Base-by-base conservation (phyloP, 2,113 vertebrate species). In the Cyprichromis sp. region DNA sequence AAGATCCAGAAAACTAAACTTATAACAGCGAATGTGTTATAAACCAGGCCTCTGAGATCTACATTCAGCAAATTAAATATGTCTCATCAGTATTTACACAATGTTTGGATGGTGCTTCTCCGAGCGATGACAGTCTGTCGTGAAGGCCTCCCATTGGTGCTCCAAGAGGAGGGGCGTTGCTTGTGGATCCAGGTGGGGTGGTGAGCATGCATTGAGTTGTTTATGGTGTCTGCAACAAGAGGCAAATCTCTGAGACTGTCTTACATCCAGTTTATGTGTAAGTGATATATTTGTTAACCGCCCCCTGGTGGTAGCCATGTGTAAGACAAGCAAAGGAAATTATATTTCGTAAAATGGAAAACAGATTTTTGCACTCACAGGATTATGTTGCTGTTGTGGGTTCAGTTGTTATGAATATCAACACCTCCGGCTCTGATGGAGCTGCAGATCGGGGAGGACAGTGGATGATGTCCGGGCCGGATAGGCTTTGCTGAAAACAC, bases 391-490 rank as follows among this genome's bases (percentile, higher is more conserved):
- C 92, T 92, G 91, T 21, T 26, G 81, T 82, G 95, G 94, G 96
- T 96, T 85, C 95, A 96, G 94, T 97, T 97, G 93, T 96, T 97
- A 96, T 96, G 94, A 95, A 95, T 36, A 95, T 97, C 96, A 82
- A 88, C 8, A 2, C 96, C 96, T 73, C 96, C 97, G 16, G 96
- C 96, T 90, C 97, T 97, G 92, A 97, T 93, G 88, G 96, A 91
- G 24, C 97, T 96, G 85, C 96, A 93, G 7, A 97, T 97, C 13
- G 97, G 97, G 86, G 98, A 98, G 3, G 97, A 97, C n/a, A 97
- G 96, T 0, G 97, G 97, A 78, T 98, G 97, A 52, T 98, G 98
- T 34, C 98, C 98, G 1, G 98, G 97, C 68, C 98, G 96, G 94
- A 99, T 97, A 85, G 98, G 98, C 87, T 99, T 99, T 16, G 97